Evolutionary conservation across 2,888 invertebrate genomes (phyloP), one percentile per base, ranked within the genome.

Genomic region (Keiferia lycopersicella): DNA sequence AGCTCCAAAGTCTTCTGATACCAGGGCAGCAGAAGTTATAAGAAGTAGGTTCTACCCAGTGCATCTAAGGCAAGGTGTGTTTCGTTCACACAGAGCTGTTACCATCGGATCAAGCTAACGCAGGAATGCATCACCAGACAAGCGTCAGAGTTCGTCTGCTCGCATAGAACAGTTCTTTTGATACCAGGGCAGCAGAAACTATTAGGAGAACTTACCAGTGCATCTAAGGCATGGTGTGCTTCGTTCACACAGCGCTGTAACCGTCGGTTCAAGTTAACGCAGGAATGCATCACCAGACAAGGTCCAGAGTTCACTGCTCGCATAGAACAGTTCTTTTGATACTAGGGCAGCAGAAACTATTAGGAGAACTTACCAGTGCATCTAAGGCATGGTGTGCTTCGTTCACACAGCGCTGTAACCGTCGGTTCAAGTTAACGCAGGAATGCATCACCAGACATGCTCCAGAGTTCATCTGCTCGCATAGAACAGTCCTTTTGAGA

Each of bases 321-420:
- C 91, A 91, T 38, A 91, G 76, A 68, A 67, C 91, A 91, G 81
- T 91, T 91, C 75, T 86, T 91, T 89, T 0, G 90, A 85, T 0
- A 83, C 72, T 16, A 87, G 72, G 38, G 84, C 82, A 39, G 10
- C 39, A 39, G 26, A 39, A 12, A 39, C 8, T 39, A 39, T 39
- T 7, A 39, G 39, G 12, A 39, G 8, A 39, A 6, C 45, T 26
- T 26, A 26, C 26, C 26, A 26, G 26, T 26, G 26, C 26, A 26
- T 26, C 26, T n/a, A n/a, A n/a, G n/a, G n/a, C n/a, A n/a, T n/a
- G n/a, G n/a, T n/a, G n/a, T n/a, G n/a, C n/a, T n/a, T n/a, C n/a
- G n/a, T n/a, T n/a, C n/a, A n/a, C n/a, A n/a, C n/a, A n/a, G n/a
- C n/a, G n/a, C n/a, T n/a, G n/a, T n/a, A n/a, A n/a, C n/a, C n/a